Base-by-base conservation (phyloP, 2,797 vertebrate species). In the Fundulus diaphanus region DNA sequence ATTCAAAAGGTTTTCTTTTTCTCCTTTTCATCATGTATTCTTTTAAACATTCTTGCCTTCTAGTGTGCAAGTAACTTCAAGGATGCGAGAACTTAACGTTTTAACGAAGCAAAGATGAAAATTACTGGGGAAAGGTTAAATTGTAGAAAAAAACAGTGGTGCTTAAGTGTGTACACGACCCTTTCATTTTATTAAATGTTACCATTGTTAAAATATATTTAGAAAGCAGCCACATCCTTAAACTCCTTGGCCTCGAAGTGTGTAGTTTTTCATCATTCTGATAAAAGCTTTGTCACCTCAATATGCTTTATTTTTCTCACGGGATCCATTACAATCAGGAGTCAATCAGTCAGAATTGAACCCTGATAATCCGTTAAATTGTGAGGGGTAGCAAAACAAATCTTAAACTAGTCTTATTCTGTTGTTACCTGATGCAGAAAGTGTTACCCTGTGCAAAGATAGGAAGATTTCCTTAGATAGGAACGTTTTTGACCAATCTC, bases 21-120 rank as follows among this genome's bases (percentile, higher is more conserved):
- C 22, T 51, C 16, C 0, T 22, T 63, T 35, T 52, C 12, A 63
- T 75, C 82, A 46, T 74, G 88, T 78, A 72, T 70, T 59, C 81
- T 29, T 52, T 61, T 24, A 80, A 27, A n/a, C 33, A 68, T 3
- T 80, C 29, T 76, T 46, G 72, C 79, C 66, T 20, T 87, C 77
- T 84, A 78, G 51, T 71, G 1, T 0, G 70, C 75, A 70, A 4
- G 0, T 77, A 76, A 70, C 24, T 70, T 73, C 68, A 52, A 81
- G 16, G 61, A 49, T n/a, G 8, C 40, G 44, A 24, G 18, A 67
- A 6, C 42, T 40, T 7, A 18, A 33, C 3, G n/a, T 35, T 73
- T 59, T 5, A 51, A 61, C 31, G 1, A 24, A 12, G 1, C 6
- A 56, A 71, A 48, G 9, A 70, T 9, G 29, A 33, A 44, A 31